Evolutionary conservation across 2,113 vertebrate genomes (phyloP), one percentile per base, ranked within the genome.

Genomic region (Zosterops lateralis): DNA sequence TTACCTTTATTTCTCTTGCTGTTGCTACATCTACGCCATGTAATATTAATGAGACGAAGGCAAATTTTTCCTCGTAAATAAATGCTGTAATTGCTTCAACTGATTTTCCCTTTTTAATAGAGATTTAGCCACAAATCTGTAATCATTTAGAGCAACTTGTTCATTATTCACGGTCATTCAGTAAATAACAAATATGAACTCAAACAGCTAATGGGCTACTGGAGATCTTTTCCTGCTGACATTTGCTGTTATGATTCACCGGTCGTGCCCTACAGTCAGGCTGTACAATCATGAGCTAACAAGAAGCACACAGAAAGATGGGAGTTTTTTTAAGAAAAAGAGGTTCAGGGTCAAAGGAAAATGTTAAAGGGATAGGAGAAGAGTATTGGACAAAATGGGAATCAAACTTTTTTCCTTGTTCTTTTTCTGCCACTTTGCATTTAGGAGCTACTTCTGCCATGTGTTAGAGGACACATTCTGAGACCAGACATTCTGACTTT

Each of bases 111-210:
- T 75, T 90, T 92, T 85, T 87, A 87, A 66, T 71, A 85, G 44
- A 54, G 56, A 83, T 72, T 93, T 85, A 95, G 51, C 62, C 47
- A 80, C 74, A 87, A 92, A 84, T 92, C 48, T 72, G 65, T 50
- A 81, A 85, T 71, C 21, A 95, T 95, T 96, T 95, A 84, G 75
- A 92, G 58, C 51, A 91, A 95, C 81, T 93, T 95, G 51, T 89
- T 95, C 91, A 92, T 93, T 96, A 84, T 83, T 95, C 94, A 95
- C 21, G 66, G 81, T 80, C 78, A 87, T 65, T 94, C 89, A 90
- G 87, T 85, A 95, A 95, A 95, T 92, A 95, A 92, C 17, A 93
- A 96, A 89, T 56, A 95, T 83, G 78, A 97, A 85, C 71, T 91
- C 74, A 73, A 91, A 87, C 60, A 95, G 81, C 91, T 94, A 92